Evolutionary conservation across 2,888 invertebrate genomes (phyloP), one percentile per base, ranked within the genome.

Genomic region (Drosophila meridionalis): DNA sequence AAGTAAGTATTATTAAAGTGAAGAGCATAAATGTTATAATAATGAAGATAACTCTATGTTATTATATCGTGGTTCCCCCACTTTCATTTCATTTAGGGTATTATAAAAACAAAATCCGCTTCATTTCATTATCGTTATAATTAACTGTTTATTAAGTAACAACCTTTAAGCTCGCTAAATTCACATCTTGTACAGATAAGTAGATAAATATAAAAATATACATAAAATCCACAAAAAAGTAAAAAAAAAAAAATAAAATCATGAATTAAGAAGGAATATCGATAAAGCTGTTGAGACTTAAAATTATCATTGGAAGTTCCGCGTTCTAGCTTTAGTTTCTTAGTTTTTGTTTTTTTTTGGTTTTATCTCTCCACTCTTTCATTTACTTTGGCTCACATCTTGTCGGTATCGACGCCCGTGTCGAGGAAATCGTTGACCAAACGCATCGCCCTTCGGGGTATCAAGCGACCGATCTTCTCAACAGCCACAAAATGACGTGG

Each of bases 341-440:
- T 56, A n/a, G 11, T 12, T 43, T 32, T 9, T 42, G 1, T 32
- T 20, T 58, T 43, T 26, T 42, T 63, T 38, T 30, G 20, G 20
- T 20, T 20, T 20, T 20, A 20, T 20, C 20, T 20, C 20, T 20
- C 20, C 20, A 20, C 20, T 20, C 1, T 20, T 20, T 20, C 20
- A 20, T 20, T 20, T 20, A 20, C 20, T 78, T 79, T 8, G 20
- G 6, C 9, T 57, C 43, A 68, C 9, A 32, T 26, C 65, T 84
- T 90, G 78, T 95, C 94, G 0, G 95, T 94, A 40, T 96, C 95
- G 4, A 96, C 93, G 30, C 96, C 96, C 9, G 94, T 94, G 81
- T 95, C 96, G 40, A 96, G 76, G 89, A 96, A 96, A 90, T 96
- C 96, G 83, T 94, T 94, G 0, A 95, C 66, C 75, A 94, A 92